Evolutionary conservation across 2,888 invertebrate genomes (phyloP).

Genomic region (Noctua janthe): DNA sequence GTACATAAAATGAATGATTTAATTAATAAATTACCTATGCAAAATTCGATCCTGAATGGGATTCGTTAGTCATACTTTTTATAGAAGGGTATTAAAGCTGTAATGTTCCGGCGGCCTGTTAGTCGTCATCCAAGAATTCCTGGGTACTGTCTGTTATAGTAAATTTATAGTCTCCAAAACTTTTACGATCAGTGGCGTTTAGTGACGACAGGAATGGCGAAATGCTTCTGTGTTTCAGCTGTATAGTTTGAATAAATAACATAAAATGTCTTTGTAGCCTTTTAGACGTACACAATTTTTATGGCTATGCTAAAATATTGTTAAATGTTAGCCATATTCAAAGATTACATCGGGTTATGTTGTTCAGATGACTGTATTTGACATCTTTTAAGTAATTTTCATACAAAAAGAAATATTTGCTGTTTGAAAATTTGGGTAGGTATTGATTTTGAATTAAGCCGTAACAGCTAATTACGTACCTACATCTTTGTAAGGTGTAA

Average conservation of each 20-base stretch:
- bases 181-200: constrained; percentile 60
- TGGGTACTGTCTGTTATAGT: constrained; percentile 38
- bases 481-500: no score
- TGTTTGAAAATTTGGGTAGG: no score
- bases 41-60: no score
- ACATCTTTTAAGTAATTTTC: no score
- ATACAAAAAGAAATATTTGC: no score
- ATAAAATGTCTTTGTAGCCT: constrained; percentile 37
- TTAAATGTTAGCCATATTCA: constrained; percentile 10
- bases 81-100: no score
- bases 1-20: no score
- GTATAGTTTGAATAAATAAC: constrained; percentile 41
- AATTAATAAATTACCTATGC: no score
- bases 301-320: constrained; percentile 15
- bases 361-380: not conserved
- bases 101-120: no score
- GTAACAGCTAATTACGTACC: no score
- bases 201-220: constrained; percentile 42
- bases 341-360: not conserved
- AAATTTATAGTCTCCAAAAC: constrained; percentile 62
- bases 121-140: not conserved
- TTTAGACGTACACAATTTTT: constrained; percentile 18
- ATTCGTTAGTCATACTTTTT: no score
- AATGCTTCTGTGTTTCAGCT: constrained; percentile 27
- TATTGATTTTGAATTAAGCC: no score